A percentile compares a stretch with the other conserved stretches of the same genome.
phyloP scores from a whole-genome alignment of 2,113 vertebrate genomes.

The Zingel zingel region DNA sequence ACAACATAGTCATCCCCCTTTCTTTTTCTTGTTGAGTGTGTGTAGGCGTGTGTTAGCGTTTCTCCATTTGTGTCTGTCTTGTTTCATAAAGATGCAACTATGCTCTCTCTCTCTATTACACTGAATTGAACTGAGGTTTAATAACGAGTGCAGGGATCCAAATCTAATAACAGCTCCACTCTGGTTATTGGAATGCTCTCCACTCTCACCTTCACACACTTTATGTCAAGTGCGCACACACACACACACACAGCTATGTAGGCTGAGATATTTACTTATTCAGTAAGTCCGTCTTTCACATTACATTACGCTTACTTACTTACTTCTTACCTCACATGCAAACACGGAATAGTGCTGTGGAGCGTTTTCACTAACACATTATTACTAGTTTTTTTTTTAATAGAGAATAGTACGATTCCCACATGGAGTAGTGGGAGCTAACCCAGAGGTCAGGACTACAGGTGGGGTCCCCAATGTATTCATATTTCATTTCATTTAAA shows the following conservation, averaged over 20 bases:
- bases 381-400: neutral
- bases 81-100: slow-evolving; percentile 66
- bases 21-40: neutral
- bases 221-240: slow-evolving; percentile 25
- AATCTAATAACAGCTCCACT: slow-evolving; percentile 79
- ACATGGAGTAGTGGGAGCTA: neutral
- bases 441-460: neutral
- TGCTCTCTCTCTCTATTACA: slow-evolving; percentile 63
- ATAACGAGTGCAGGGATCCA: slow-evolving; percentile 75
- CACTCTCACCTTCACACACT: slow-evolving; percentile 61
- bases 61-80: slow-evolving; percentile 44
- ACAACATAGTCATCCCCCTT: neutral
- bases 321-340: neutral
- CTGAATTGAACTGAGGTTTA: slow-evolving; percentile 73
- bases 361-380: neutral
- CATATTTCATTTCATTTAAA: neutral
- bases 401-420: neutral
- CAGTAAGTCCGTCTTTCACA: slow-evolving; percentile 25
- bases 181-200: slow-evolving; percentile 74
- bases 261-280: slow-evolving; percentile 21
- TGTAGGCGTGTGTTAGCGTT: slow-evolving; percentile 19
- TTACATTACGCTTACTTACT: slow-evolving; percentile 22
- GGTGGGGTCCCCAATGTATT: neutral
- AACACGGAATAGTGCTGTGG: neutral
- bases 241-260: slow-evolving; percentile 9